Evolutionary conservation across 2,797 vertebrate genomes (phyloP).

Genomic region (Pipistrellus nathusii): DNA sequence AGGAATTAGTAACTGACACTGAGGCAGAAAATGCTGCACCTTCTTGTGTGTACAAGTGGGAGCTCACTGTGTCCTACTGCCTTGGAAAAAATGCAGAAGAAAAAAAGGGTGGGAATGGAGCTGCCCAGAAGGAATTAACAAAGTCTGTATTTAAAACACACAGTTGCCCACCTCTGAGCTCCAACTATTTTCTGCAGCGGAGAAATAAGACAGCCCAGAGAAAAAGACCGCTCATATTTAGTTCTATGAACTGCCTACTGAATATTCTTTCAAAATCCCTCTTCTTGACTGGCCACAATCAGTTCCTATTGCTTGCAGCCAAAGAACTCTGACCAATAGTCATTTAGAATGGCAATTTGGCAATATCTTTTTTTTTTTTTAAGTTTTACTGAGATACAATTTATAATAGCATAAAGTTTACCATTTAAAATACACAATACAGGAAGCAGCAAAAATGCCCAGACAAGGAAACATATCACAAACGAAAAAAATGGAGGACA

Average conservation of each 20-base stretch:
- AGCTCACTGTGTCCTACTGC: not conserved
- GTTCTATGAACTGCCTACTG: slow-evolving; percentile 19
- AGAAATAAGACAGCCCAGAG: not conserved
- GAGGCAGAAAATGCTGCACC: not conserved
- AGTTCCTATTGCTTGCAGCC: not conserved
- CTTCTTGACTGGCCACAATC: not conserved
- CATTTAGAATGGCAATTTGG: slow-evolving; percentile 12
- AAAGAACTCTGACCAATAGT: not conserved
- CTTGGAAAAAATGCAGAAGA: not conserved
- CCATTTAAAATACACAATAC: not conserved
- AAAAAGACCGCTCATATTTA: slow-evolving; percentile 26
- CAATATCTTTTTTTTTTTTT: not conserved
- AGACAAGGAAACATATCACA: too few species aligned
- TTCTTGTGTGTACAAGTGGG: not conserved
- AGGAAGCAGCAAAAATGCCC: not conserved
- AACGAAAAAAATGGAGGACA: too few species aligned
- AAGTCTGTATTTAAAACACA: slow-evolving; percentile 9
- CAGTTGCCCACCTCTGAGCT: not conserved
- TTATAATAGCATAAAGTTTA: not conserved
- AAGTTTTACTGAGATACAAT: slow-evolving; percentile 11
- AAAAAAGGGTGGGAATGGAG: not conserved
- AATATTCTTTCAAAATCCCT: slow-evolving; percentile 15
- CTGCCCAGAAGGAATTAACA: not conserved
- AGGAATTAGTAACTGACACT: not conserved
- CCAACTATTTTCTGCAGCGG: not conserved